Evolutionary conservation across 2,888 invertebrate genomes (phyloP).

Genomic region (Thymelicus sylvestris): DNA sequence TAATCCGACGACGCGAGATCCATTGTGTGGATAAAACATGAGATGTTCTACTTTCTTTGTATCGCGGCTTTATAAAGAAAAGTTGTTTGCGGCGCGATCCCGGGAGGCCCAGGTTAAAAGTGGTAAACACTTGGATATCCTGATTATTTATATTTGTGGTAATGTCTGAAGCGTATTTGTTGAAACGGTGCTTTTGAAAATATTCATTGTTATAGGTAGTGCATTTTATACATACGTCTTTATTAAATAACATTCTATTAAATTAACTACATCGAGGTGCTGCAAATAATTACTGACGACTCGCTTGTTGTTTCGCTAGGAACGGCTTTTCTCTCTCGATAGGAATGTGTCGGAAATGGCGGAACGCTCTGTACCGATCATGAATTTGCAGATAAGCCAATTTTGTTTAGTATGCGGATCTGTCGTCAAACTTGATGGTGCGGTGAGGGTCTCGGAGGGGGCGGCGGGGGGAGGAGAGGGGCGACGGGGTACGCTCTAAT

Average conservation of each 20-base stretch:
- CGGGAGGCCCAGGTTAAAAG: constrained; percentile 14
- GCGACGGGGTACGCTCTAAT: constrained; percentile 19
- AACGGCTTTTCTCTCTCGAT: no score
- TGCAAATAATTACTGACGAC: no score
- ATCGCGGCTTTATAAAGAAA: constrained; percentile 29
- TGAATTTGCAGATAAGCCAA: not conserved
- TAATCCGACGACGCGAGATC: constrained; percentile 32
- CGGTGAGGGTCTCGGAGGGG: not conserved
- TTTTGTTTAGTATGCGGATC: constrained; percentile 17
- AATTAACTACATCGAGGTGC: no score
- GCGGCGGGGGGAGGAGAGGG: not conserved
- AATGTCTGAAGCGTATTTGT: not conserved
- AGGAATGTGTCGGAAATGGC: not conserved
- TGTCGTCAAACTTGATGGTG: constrained; percentile 1
- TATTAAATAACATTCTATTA: no score
- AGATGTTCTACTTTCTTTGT: constrained; percentile 35
- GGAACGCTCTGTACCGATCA: not conserved
- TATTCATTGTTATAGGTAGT: not conserved
- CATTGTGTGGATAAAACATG: constrained; percentile 30
- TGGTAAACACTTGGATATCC: constrained; percentile 6
- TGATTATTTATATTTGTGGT: not conserved
- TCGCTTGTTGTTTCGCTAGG: no score
- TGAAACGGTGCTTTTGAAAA: not conserved
- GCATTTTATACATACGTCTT: no score
- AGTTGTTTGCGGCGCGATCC: constrained; percentile 33